phyloP scores from a whole-genome alignment of 2,888 invertebrate species.

The Spisula subtruncata region DNA sequence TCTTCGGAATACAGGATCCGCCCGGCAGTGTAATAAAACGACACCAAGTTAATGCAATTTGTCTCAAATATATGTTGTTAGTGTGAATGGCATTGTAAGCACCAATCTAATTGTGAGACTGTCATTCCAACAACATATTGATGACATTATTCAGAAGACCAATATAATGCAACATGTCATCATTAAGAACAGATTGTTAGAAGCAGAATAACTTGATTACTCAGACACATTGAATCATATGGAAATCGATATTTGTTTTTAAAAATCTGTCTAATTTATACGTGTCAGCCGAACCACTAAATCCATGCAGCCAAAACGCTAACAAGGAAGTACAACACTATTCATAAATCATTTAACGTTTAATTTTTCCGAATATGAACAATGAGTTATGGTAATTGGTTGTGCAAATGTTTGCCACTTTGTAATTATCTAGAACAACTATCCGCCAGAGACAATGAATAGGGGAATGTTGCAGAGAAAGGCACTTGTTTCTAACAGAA shows the following conservation, averaged over 20 bases:
- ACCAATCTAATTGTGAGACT: not conserved
- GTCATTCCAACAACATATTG: not conserved
- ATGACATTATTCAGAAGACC: not conserved
- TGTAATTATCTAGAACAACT: too few relatives aligned
- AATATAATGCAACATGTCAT: not conserved
- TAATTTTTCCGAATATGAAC: too few relatives aligned
- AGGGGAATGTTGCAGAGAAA: too few relatives aligned
- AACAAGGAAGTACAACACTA: too few relatives aligned
- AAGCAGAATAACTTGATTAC: not conserved
- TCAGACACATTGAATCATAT: not conserved
- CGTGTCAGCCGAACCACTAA: too few relatives aligned
- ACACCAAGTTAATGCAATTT: conserved; percentile 1
- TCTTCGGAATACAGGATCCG: not conserved
- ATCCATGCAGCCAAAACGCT: not conserved
- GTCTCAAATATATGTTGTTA: not conserved
- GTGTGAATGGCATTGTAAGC: not conserved
- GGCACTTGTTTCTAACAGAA: too few relatives aligned
- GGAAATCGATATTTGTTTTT: too few relatives aligned
- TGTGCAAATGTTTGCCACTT: too few relatives aligned
- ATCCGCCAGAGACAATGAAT: too few relatives aligned
- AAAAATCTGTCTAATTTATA: too few relatives aligned
- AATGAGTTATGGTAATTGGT: too few relatives aligned
- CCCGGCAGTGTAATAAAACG: not conserved
- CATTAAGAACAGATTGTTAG: not conserved
- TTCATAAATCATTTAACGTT: too few relatives aligned